Evolutionary conservation across 2,113 vertebrate genomes (phyloP).

Genomic region (Mus spicilegus): DNA sequence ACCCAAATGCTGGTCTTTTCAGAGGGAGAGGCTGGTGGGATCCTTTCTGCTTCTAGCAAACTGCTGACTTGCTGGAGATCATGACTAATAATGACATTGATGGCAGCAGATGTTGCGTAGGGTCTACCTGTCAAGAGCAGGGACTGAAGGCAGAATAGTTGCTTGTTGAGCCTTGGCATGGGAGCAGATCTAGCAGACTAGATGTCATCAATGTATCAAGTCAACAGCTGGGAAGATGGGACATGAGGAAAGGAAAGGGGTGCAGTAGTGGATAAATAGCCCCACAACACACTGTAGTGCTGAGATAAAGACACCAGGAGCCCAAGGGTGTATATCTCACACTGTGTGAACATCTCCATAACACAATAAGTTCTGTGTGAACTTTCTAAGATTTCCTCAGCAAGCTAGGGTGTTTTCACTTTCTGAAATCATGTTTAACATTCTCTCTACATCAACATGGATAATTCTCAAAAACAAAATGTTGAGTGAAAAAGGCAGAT

Average conservation of each 20-base stretch:
- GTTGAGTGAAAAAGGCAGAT: constrained; percentile 81
- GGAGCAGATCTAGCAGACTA: not conserved
- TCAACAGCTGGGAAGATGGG: not conserved
- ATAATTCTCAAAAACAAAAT: constrained; percentile 82
- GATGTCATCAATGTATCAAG: not conserved
- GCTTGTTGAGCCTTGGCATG: not conserved
- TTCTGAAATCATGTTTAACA: constrained; percentile 75
- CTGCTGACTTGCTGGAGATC: not conserved
- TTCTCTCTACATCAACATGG: constrained; percentile 77
- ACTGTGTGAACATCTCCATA: not conserved
- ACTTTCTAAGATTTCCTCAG: constrained; percentile 52
- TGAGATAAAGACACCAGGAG: accelerated
- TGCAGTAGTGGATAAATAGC: not conserved
- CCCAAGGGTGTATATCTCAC: not conserved
- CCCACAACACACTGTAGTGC: not conserved
- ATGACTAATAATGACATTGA: not conserved
- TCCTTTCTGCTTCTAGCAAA: not conserved
- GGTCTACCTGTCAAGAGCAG: not conserved
- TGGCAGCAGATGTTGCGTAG: not conserved
- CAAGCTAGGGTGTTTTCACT: constrained; percentile 73
- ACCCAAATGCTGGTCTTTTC: not conserved
- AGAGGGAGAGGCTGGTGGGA: too few relatives aligned
- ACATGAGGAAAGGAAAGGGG: not conserved
- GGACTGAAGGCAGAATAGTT: not conserved
- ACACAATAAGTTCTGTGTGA: not conserved